Base-by-base conservation (phyloP, 2,888 invertebrate species). In the Drosophila hawaiiensis region DNA sequence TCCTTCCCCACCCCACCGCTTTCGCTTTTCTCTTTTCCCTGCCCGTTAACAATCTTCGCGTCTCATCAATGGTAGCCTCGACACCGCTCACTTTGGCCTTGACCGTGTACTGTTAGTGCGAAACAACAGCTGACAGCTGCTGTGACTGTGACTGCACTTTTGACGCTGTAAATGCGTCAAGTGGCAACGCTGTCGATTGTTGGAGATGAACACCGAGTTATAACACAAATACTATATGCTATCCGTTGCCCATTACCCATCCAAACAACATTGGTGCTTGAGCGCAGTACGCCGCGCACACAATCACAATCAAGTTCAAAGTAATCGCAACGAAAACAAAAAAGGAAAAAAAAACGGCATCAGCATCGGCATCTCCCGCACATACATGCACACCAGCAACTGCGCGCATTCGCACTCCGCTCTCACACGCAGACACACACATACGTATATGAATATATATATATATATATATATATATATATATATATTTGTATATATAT, bases 91-190 rank as follows among this genome's bases (percentile, higher is more conserved):
- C 66, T 78, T 64, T 80, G 80, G 80, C 80, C 80, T 80, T 80
- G 80, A 78, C 80, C 80, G 80, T 80, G 80, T 73, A 73, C 73
- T 35, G 60, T 35, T 68, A 50, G 54, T 67, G 64, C 69, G 67
- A 74, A 67, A 62, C 59, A 69, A 72, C 85, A 85, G 85, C 85
- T 85, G 87, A 86, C 84, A 83, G 73, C 82, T 83, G 86, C 67
- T 16, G 9, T 47, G 47, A 43, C 66, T 52, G 28, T 35, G 59
- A 16, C 60, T 78, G 78, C 78, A 78, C 68, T 78, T 79, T 73
- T 69, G 59, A 63, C 65, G 41, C 63, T 68, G 67, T 56, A 72
- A 78, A 55, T 68, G 73, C 73, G 78, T 76, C 66, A 73, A 67
- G 79, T 79, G 79, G 79, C 79, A 79, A 79, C 79, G 61, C 79